Evolutionary conservation across 2,888 invertebrate genomes (phyloP).

Genomic region (Caenorhabditis virilis): DNA sequence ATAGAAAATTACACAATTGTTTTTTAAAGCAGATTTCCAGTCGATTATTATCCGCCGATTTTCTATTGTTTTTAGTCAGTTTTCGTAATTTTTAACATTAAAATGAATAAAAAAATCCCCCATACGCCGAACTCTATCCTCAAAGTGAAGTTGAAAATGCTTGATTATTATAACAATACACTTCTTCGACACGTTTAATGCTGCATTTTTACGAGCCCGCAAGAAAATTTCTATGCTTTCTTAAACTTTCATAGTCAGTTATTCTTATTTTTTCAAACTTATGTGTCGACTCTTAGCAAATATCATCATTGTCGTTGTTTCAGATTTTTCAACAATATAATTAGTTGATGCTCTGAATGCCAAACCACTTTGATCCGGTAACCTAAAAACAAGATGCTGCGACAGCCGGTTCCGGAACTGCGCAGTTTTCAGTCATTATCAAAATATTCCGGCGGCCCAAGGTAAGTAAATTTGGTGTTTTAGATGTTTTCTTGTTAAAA

Average conservation of each 20-base stretch:
- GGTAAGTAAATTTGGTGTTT: constrained; percentile 29
- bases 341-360: constrained; percentile 51
- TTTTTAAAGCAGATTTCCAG: constrained; percentile 17
- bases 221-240: too few species aligned
- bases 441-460: constrained; percentile 59
- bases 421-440: constrained; percentile 68
- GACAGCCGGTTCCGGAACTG: constrained; percentile 68
- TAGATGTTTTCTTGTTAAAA: background rate
- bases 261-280: background rate
- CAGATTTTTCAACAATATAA: too few species aligned
- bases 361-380: constrained; percentile 49
- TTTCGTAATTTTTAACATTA: too few species aligned
- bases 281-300: background rate
- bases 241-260: too few species aligned
- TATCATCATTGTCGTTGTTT: background rate
- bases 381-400: constrained; percentile 50
- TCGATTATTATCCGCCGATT: constrained; percentile 6
- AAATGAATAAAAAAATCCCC: too few species aligned
- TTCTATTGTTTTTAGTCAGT: too few species aligned
- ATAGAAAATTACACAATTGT: too few species aligned
- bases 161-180: too few species aligned
- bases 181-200: too few species aligned
- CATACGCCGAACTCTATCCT: too few species aligned
- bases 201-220: too few species aligned
- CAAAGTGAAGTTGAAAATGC: too few species aligned